Conservation (phyloP, 2,113 vertebrate species). For the Notarius lentiginosus region DNA sequence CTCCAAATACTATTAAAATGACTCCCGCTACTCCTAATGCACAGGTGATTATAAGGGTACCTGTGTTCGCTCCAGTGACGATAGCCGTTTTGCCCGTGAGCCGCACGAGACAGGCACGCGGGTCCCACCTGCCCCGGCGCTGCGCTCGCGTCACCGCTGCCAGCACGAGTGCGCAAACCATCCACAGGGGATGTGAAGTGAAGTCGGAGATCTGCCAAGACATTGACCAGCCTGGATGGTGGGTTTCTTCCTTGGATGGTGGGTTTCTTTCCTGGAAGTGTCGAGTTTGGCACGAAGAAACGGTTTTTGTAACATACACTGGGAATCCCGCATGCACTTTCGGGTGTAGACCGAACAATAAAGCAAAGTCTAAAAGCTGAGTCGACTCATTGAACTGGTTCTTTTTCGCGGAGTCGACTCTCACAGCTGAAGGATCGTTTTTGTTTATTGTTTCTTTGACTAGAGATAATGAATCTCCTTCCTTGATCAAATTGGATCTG, state of each 20-base stretch:
- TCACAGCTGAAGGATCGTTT: neutral
- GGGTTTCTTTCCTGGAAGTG: too few species aligned
- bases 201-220: constrained; percentile 44
- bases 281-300: neutral
- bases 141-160: constrained; percentile 60
- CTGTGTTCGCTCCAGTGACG: constrained; percentile 84
- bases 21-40: too few species aligned
- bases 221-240: constrained; percentile 47
- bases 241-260: neutral
- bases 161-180: constrained; percentile 56
- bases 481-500: too few species aligned
- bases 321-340: neutral
- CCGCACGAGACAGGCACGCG: constrained; percentile 63
- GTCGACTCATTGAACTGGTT: neutral
- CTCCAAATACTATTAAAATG: too few species aligned
- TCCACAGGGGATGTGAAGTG: constrained; percentile 68
- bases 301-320: too few species aligned
- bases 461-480: too few species aligned
- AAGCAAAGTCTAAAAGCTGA: neutral
- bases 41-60: constrained; percentile 59
- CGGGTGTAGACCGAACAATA: too few species aligned
- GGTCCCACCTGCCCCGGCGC: constrained; percentile 68
- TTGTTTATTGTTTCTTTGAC: too few species aligned
- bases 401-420: neutral
- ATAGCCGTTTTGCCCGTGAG: constrained; percentile 81